phyloP scores from a whole-genome alignment of 2,797 vertebrate species.

The Cichlasoma orientale region DNA sequence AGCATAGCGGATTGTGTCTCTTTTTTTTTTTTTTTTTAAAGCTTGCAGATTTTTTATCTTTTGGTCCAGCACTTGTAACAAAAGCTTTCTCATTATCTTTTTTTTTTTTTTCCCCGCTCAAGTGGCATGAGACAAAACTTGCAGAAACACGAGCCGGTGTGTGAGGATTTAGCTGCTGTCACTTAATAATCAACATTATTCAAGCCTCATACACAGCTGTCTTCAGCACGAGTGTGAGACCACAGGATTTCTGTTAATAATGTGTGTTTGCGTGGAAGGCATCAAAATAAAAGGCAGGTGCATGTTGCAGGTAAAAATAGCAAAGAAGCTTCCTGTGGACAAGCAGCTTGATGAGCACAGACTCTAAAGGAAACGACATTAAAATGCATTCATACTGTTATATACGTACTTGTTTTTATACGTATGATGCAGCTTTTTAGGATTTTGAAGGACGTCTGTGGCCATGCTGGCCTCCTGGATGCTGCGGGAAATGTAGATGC shows the following conservation, averaged over 20 bases:
- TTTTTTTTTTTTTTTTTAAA: background rate
- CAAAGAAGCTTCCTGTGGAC: background rate
- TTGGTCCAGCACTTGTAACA: background rate
- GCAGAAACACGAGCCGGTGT: background rate
- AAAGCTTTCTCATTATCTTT: background rate
- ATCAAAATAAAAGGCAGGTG: background rate
- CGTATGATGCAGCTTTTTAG: background rate
- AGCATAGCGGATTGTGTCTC: background rate
- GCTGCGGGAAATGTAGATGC: background rate
- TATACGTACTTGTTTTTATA: background rate
- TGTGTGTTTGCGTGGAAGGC: background rate
- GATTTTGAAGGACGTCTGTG: background rate
- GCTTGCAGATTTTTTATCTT: background rate
- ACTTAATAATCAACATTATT: conserved; percentile 12
- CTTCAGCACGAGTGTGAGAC: conserved; percentile 9
- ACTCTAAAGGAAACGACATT: background rate
- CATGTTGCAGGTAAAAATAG: background rate
- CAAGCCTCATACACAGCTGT: background rate
- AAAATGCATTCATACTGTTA: background rate
- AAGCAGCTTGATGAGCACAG: background rate
- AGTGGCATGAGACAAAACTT: background rate
- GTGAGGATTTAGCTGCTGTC: background rate
- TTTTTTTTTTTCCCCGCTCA: background rate
- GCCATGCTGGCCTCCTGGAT: background rate
- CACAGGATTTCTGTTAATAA: conserved; percentile 13